A percentile compares a stretch with the other conserved stretches of the same genome.
Conservation (phyloP, 2,113 vertebrate genomes). For the Lampris megalopsis region DNA sequence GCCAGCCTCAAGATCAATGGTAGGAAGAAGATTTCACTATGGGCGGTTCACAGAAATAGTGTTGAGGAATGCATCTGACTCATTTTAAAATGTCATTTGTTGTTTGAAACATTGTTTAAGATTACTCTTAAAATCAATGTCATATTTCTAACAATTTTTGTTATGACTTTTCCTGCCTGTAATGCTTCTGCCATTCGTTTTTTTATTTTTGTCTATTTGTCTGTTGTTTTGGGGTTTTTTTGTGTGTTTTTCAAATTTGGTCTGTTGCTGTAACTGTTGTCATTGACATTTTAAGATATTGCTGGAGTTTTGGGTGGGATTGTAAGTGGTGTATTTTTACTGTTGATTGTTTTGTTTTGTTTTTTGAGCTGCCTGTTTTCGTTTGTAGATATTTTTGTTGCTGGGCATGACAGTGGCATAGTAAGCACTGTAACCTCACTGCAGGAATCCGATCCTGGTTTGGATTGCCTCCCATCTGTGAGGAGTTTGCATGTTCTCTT, state of each 20-base stretch:
- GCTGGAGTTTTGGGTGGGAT: neutral
- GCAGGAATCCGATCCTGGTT: no score
- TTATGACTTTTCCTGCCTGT: neutral
- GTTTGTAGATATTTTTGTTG: neutral
- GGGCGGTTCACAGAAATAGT: neutral
- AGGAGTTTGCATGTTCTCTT: no score
- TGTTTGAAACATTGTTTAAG: neutral
- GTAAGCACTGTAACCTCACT: no score
- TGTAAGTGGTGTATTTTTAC: neutral
- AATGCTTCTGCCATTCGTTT: neutral
- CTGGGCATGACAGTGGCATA: no score
- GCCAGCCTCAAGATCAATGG: slow-evolving; percentile 78
- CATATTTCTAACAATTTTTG: no score
- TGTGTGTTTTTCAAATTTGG: neutral
- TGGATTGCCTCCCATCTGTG: no score
- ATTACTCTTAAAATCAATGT: no score
- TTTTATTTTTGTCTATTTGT: neutral
- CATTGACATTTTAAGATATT: no score
- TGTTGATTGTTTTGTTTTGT: neutral
- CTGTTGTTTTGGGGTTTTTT: neutral
- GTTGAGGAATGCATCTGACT: neutral
- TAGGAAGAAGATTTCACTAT: slow-evolving; percentile 42
- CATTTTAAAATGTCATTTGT: neutral
- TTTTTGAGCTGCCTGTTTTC: neutral
- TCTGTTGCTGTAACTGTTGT: neutral